A percentile compares a stretch with the other conserved stretches of the same genome.
Conservation (phyloP, 2,797 vertebrate genomes). For the Halcyon chelicuti region DNA sequence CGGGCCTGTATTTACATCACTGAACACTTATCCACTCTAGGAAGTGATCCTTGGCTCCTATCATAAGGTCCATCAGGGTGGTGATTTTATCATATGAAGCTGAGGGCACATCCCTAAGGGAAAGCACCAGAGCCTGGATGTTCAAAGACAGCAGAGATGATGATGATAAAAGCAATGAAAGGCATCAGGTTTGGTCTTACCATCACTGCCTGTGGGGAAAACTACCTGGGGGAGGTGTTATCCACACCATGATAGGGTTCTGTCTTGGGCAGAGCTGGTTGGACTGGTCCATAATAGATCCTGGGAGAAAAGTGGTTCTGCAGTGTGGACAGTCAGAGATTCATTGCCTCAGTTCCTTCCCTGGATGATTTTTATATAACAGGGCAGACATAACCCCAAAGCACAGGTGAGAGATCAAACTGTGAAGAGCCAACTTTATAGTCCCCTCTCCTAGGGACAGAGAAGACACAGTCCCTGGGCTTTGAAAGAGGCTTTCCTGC, state of each 20-base stretch:
- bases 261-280: neutral
- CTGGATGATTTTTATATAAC: neutral
- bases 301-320: neutral
- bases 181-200: neutral
- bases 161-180: neutral
- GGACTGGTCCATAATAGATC: neutral
- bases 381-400: neutral
- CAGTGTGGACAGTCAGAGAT: neutral
- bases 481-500: neutral
- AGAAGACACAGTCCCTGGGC: neutral
- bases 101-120: neutral
- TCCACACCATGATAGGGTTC: accelerated
- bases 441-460: neutral
- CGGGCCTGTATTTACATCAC: neutral
- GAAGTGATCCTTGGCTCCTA: neutral
- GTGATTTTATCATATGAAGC: neutral
- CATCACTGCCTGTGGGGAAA: neutral
- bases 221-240: neutral
- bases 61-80: neutral
- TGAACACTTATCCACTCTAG: neutral
- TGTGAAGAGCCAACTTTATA: neutral
- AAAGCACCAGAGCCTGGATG: neutral
- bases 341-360: neutral
- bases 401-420: neutral
- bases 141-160: neutral